Conservation (phyloP, 2,888 invertebrate genomes). For the Ariolimax columbianus region DNA sequence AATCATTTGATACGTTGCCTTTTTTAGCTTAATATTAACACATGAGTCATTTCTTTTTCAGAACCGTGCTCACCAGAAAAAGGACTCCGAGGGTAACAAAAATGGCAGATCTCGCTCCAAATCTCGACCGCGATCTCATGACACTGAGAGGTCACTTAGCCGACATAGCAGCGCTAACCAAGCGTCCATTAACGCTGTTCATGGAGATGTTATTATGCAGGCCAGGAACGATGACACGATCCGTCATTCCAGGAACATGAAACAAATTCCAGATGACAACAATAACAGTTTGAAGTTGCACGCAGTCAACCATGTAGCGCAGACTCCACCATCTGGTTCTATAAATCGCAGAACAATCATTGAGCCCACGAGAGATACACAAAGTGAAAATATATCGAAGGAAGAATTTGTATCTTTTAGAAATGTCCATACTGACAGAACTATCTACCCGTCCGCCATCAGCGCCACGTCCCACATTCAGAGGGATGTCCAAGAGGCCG, state of each 20-base stretch:
- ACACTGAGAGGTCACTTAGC: not conserved
- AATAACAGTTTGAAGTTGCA: not conserved
- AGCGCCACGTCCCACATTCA: not conserved
- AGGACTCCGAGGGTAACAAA: not conserved
- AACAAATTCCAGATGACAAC: not conserved
- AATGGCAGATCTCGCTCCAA: constrained; percentile 28
- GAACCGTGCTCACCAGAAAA: not conserved
- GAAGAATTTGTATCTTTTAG: constrained; percentile 36
- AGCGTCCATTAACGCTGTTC: not conserved
- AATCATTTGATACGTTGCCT: no score
- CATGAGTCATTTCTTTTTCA: not conserved
- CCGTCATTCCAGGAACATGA: not conserved
- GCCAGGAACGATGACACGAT: not conserved
- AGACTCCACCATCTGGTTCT: no score
- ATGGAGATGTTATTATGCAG: constrained; percentile 39
- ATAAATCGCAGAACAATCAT: not conserved
- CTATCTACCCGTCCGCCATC: not conserved
- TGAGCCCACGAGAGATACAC: no score
- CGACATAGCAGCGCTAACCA: not conserved
- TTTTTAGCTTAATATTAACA: no score
- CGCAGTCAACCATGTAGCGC: not conserved
- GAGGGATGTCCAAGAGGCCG: not conserved
- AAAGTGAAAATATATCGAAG: not conserved
- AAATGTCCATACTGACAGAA: constrained; percentile 14
- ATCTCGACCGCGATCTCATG: constrained; percentile 34